Conservation (phyloP, 1,140 invertebrate species). For the Ceratosolen solmsi region DNA sequence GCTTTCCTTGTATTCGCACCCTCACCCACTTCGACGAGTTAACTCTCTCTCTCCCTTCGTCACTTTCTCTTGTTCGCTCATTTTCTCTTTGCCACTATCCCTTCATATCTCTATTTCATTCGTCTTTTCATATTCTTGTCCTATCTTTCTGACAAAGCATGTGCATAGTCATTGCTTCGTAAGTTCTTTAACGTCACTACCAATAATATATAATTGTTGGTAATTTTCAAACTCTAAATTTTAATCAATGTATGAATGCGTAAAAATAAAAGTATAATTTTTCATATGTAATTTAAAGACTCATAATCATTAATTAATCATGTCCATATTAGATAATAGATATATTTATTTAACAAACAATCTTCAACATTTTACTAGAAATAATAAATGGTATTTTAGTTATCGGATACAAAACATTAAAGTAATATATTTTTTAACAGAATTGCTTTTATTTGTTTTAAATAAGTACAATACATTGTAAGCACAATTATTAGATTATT, state of each 20-base stretch:
- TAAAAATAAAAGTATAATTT: too few species aligned
- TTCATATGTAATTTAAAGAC: too few species aligned
- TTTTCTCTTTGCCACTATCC: background rate
- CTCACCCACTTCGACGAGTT: constrained; percentile 25
- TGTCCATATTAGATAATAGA: too few species aligned
- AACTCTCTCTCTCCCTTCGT: background rate
- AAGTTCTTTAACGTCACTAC: background rate
- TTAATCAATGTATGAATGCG: too few species aligned
- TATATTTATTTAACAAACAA: background rate
- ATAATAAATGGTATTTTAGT: background rate
- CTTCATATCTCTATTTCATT: background rate
- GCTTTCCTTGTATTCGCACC: constrained; percentile 23
- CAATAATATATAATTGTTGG: constrained; percentile 1
- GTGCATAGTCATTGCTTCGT: background rate
- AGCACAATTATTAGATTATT: background rate
- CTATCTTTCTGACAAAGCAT: background rate
- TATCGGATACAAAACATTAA: background rate
- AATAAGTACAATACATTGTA: background rate
- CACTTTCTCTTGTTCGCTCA: background rate
- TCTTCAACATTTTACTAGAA: background rate
- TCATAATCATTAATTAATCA: too few species aligned
- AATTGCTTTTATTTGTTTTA: background rate
- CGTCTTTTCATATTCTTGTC: background rate
- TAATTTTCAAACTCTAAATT: background rate
- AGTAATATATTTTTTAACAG: too few species aligned